Evolutionary conservation across 2,113 vertebrate genomes (phyloP).

Genomic region (Grammomys surdaster): DNA sequence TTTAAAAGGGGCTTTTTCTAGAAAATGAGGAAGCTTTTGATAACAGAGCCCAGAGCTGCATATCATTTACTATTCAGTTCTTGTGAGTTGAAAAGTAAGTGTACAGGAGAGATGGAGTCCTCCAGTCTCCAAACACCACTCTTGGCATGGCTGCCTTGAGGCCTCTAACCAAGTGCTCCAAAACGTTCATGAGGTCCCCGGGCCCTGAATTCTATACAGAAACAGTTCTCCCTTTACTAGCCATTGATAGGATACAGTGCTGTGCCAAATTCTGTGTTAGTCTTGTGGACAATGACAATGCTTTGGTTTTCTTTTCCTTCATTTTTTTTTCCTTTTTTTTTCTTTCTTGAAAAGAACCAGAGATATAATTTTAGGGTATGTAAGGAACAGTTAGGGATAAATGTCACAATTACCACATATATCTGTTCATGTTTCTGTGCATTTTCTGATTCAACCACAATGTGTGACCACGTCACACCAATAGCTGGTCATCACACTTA

Average conservation of each 20-base stretch:
- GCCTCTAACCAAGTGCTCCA: background rate
- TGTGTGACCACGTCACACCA: background rate
- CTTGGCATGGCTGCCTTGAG: background rate
- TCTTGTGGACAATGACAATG: background rate
- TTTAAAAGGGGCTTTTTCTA: background rate
- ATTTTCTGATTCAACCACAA: background rate
- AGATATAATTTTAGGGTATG: background rate
- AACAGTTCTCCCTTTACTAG: background rate
- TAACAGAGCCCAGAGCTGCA: background rate
- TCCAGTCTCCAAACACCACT: background rate
- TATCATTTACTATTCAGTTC: background rate
- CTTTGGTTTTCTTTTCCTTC: background rate
- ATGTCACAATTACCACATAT: background rate
- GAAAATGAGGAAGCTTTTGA: constrained; percentile 18
- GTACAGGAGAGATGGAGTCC: background rate
- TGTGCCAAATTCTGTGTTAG: background rate
- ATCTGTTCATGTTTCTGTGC: background rate
- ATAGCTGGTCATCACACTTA: background rate
- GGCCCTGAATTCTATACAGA: background rate
- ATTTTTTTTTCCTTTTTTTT: background rate
- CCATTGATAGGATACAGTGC: background rate
- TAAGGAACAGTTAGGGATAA: background rate
- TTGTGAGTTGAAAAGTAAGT: constrained; percentile 53
- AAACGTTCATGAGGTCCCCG: background rate
- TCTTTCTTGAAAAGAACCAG: background rate